Evolutionary conservation across 1,140 invertebrate genomes (phyloP).

Genomic region (Danaus plexippus): DNA sequence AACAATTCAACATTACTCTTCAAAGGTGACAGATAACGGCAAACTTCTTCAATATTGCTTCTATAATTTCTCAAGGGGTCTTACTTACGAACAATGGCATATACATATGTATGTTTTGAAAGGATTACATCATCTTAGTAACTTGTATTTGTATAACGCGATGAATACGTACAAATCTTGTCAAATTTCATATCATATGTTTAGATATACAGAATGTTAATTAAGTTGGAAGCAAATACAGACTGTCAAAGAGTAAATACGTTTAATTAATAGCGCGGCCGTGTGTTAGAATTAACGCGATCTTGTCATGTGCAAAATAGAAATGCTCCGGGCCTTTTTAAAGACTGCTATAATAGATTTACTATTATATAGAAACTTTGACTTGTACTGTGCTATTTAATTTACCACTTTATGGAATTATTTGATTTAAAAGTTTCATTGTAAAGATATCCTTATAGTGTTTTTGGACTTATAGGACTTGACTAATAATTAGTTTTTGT

Average conservation of each 20-base stretch:
- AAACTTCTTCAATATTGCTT: too few relatives aligned
- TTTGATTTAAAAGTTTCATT: too few relatives aligned
- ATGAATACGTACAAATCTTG: conserved; percentile 13
- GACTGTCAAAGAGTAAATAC: conserved; percentile 56
- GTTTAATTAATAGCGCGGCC: conserved; percentile 60
- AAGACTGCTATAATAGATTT: neutral
- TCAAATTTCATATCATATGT: conserved; percentile 5
- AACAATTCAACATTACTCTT: too few relatives aligned
- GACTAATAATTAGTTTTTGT: too few relatives aligned
- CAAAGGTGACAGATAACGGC: too few relatives aligned
- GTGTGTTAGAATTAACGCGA: conserved; percentile 46
- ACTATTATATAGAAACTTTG: neutral
- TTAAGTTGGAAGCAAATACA: conserved; percentile 57
- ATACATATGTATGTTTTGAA: too few relatives aligned
- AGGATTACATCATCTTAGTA: too few relatives aligned
- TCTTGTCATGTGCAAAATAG: conserved; percentile 41
- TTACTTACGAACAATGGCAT: too few relatives aligned
- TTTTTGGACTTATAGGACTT: too few relatives aligned
- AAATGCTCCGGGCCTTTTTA: conserved; percentile 22
- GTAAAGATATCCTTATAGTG: too few relatives aligned
- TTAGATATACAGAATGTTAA: conserved; percentile 38
- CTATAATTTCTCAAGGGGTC: too few relatives aligned
- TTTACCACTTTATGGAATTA: too few relatives aligned
- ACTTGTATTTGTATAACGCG: conserved; percentile 1
- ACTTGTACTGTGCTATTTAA: neutral